phyloP scores from a whole-genome alignment of 2,888 invertebrate species.

The Drosophila percnosoma region DNA sequence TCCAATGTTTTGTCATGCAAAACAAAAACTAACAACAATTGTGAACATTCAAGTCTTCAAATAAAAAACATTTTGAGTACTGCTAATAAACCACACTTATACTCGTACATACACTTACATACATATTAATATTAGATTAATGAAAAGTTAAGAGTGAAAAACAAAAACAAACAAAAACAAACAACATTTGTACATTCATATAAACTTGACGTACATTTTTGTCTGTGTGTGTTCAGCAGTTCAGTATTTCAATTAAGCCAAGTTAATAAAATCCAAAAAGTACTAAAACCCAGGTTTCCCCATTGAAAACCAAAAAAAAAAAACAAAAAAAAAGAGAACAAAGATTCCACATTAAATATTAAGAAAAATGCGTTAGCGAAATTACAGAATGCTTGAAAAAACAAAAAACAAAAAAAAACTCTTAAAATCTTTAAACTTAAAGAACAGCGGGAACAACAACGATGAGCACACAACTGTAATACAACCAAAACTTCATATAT shows the following conservation, averaged over 20 bases:
- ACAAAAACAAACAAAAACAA: conserved; percentile 6
- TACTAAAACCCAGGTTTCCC: conserved; percentile 67
- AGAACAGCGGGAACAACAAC: conserved; percentile 73
- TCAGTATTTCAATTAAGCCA: conserved; percentile 80
- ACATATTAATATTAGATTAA: conserved; percentile 18
- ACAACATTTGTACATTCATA: conserved; percentile 42
- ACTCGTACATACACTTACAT: conserved; percentile 22
- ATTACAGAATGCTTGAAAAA: conserved; percentile 47
- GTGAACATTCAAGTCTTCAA: conserved; percentile 74
- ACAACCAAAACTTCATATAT: conserved; percentile 57
- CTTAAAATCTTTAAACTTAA: conserved; percentile 35
- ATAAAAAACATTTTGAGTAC: conserved; percentile 49
- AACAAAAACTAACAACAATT: conserved; percentile 70
- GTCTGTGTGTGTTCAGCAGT: conserved; percentile 72
- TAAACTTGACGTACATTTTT: conserved; percentile 42
- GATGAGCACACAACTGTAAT: conserved; percentile 73
- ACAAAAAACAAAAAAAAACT: conserved; percentile 51
- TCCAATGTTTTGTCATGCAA: conserved; percentile 67
- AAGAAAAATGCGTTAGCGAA: conserved; percentile 38
- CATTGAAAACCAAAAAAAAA: conserved; percentile 59
- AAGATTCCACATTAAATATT: conserved; percentile 22
- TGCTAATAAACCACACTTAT: conserved; percentile 40
- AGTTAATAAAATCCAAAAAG: conserved; percentile 46
- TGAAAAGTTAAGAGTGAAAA: conserved; percentile 61
- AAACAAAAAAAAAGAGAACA: conserved; percentile 21